phyloP scores from a whole-genome alignment of 2,797 vertebrate species.

The Catostomus latipinnis region DNA sequence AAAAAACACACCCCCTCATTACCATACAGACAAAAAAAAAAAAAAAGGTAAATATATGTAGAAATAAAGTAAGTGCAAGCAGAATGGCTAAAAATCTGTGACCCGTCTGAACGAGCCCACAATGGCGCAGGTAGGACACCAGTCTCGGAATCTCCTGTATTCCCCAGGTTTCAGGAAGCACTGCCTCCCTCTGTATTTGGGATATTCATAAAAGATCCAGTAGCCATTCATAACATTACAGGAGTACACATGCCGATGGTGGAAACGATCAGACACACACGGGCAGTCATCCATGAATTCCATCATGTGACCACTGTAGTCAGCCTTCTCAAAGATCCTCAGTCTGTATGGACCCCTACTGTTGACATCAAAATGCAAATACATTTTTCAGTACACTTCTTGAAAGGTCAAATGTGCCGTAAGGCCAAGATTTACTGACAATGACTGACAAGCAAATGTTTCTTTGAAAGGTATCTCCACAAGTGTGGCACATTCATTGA shows the following conservation, averaged over 20 bases:
- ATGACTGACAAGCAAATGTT: no score
- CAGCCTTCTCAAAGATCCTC: conserved; percentile 82
- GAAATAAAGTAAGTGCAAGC: conserved; percentile 56
- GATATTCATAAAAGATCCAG: conserved; percentile 86
- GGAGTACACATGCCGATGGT: conserved; percentile 83
- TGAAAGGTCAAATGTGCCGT: background rate
- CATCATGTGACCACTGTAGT: conserved; percentile 84
- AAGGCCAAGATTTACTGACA: no score
- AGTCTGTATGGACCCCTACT: conserved; percentile 83
- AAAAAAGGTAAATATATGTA: no score
- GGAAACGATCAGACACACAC: conserved; percentile 85
- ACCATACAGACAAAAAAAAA: no score
- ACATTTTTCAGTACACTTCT: background rate
- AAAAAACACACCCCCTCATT: no score
- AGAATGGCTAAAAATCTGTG: conserved; percentile 79
- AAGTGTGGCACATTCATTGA: background rate
- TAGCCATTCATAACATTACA: conserved; percentile 82
- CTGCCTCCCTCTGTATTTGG: conserved; percentile 82
- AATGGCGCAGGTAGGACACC: conserved; percentile 81
- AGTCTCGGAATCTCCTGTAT: conserved; percentile 82
- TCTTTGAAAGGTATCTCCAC: background rate
- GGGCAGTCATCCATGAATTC: conserved; percentile 79
- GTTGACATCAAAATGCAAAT: conserved; percentile 39
- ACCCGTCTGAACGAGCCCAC: conserved; percentile 83
- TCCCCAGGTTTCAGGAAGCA: conserved; percentile 81